A percentile compares a stretch with the other conserved stretches of the same genome.
Evolutionary conservation across 2,113 vertebrate genomes (phyloP).

Genomic region (Plecturocebus donacophilus): DNA sequence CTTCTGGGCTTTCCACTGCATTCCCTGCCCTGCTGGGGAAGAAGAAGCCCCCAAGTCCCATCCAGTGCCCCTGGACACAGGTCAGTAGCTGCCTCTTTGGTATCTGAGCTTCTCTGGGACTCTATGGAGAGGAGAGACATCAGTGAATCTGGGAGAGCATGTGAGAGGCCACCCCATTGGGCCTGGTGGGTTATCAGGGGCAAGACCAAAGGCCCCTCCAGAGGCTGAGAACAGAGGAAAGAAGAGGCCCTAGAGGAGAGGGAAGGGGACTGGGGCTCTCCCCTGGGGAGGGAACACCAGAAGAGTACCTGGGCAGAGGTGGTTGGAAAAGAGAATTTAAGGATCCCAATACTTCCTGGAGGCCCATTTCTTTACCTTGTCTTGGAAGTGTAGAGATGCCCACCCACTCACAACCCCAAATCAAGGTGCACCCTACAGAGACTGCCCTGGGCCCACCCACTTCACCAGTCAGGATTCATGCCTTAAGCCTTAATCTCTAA

Average conservation of each 20-base stretch:
- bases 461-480: not conserved
- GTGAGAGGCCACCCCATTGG: not conserved
- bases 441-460: not conserved
- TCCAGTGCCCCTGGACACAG: slow-evolving; percentile 46
- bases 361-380: slow-evolving; percentile 4
- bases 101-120: not conserved
- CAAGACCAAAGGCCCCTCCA: not conserved
- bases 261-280: not conserved
- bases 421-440: not conserved
- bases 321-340: not conserved
- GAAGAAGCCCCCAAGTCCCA: slow-evolving; percentile 50
- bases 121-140: not conserved
- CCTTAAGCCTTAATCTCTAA: not conserved
- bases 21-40: slow-evolving; percentile 46
- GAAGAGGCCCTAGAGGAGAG: not conserved
- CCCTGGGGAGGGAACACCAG: not conserved
- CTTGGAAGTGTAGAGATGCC: not conserved
- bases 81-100: slow-evolving; percentile 52
- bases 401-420: not conserved
- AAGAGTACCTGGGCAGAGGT: not conserved
- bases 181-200: not conserved
- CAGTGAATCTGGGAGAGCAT: not conserved
- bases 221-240: not conserved
- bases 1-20: slow-evolving; percentile 61
- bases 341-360: not conserved